phyloP scores from a whole-genome alignment of 1,140 invertebrate species.

The Drosophila mojavensis region DNA sequence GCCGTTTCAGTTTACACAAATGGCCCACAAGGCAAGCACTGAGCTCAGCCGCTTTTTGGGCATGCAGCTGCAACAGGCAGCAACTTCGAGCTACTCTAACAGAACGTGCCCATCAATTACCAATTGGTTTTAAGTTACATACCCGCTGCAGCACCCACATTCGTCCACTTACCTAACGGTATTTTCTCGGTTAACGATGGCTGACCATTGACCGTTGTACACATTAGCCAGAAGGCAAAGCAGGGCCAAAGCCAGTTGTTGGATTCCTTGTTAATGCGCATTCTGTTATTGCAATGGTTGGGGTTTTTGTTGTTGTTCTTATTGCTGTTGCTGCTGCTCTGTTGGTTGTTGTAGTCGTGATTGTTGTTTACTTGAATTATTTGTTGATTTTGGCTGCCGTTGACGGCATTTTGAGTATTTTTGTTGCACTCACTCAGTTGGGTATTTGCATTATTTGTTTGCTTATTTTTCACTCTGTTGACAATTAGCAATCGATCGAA shows the following conservation, averaged over 20 bases:
- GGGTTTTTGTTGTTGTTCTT: slow-evolving; percentile 30
- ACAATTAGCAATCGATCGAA: slow-evolving; percentile 20
- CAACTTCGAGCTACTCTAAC: not conserved
- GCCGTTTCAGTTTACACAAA: slow-evolving; percentile 59
- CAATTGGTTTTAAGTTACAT: slow-evolving; percentile 20
- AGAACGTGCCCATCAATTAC: slow-evolving; percentile 25
- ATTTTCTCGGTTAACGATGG: slow-evolving; percentile 84
- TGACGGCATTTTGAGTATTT: slow-evolving; percentile 56
- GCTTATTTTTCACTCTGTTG: slow-evolving; percentile 21
- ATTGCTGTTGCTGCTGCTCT: not conserved
- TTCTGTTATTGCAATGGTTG: slow-evolving; percentile 56
- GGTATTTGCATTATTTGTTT: slow-evolving; percentile 63
- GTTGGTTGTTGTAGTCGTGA: slow-evolving; percentile 10
- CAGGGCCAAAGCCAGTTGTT: slow-evolving; percentile 65
- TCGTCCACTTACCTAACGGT: slow-evolving; percentile 78
- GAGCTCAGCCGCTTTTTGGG: slow-evolving; percentile 1
- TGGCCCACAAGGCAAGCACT: slow-evolving; percentile 9
- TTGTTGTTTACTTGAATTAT: slow-evolving; percentile 41
- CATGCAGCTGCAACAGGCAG: slow-evolving; percentile 38
- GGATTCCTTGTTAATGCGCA: slow-evolving; percentile 67
- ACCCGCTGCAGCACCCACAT: not conserved
- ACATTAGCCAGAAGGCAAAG: slow-evolving; percentile 76
- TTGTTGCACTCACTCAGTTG: slow-evolving; percentile 63
- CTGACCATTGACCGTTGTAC: slow-evolving; percentile 57
- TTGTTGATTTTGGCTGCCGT: slow-evolving; percentile 41